phyloP scores from a whole-genome alignment of 2,888 invertebrate species.

The Drosophila lutescens region DNA sequence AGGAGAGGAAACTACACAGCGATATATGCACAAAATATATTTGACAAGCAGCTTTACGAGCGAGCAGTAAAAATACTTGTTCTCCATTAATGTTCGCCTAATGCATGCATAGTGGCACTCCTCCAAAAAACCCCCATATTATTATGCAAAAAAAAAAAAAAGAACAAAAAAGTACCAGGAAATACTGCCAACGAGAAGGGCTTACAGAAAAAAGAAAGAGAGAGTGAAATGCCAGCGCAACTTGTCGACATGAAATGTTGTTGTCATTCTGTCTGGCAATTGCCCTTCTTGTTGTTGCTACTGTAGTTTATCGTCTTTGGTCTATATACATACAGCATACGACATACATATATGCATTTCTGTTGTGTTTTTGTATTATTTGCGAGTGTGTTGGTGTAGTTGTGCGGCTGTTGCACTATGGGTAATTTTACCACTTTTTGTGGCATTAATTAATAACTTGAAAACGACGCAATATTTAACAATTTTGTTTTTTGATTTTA shows the following conservation, averaged over 20 bases:
- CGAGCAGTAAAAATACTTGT: constrained; percentile 68
- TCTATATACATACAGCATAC: constrained; percentile 3
- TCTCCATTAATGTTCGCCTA: constrained; percentile 68
- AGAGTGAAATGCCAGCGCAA: constrained; percentile 60
- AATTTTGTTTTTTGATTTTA: no score
- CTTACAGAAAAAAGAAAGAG: constrained; percentile 8
- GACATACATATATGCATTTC: neutral
- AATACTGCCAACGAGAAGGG: constrained; percentile 44
- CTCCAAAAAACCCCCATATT: neutral
- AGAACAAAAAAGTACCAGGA: constrained; percentile 46
- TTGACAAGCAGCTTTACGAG: constrained; percentile 74
- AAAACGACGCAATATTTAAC: no score
- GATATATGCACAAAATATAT: constrained; percentile 68
- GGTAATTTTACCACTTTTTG: no score
- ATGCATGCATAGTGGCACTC: constrained; percentile 57
- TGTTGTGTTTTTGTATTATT: constrained; percentile 2
- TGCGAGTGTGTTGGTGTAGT: constrained; percentile 20
- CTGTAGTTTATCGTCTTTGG: constrained; percentile 29
- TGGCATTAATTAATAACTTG: no score
- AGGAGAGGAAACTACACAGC: constrained; percentile 8
- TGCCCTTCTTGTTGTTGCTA: constrained; percentile 27
- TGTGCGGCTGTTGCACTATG: constrained; percentile 14
- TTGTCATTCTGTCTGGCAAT: constrained; percentile 52
- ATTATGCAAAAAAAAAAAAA: constrained; percentile 28
- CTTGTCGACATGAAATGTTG: constrained; percentile 78